Conservation (phyloP, 2,797 vertebrate species). For the Polyboroides typus region DNA sequence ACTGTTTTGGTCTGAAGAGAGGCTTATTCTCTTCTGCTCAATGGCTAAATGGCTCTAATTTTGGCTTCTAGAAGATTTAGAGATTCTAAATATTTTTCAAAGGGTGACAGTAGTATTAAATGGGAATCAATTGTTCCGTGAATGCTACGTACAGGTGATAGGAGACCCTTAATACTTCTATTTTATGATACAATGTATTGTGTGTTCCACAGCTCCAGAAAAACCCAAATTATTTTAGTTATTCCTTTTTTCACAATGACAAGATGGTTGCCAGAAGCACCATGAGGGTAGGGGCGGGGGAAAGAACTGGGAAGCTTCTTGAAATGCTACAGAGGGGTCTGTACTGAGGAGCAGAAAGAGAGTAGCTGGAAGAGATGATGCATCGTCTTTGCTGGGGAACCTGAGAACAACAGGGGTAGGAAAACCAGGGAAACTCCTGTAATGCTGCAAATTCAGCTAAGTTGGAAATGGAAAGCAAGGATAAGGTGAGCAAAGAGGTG, state of each 20-base stretch:
- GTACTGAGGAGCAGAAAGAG: background rate
- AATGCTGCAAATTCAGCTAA: background rate
- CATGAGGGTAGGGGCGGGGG: rapidly evolving
- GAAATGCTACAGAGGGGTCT: background rate
- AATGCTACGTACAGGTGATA: background rate
- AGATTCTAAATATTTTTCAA: background rate
- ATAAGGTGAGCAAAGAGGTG: background rate
- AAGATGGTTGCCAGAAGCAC: background rate
- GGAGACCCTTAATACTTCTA: background rate
- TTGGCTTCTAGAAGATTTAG: background rate
- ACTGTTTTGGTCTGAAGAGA: background rate
- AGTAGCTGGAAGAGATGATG: background rate
- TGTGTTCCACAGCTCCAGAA: background rate
- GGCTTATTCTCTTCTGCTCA: background rate
- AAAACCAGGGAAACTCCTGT: background rate
- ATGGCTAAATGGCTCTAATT: background rate
- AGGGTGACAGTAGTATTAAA: background rate
- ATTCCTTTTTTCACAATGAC: background rate
- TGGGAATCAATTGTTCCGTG: background rate
- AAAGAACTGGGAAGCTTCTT: background rate
- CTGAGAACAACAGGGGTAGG: background rate
- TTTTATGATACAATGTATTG: background rate
- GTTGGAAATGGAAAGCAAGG: background rate
- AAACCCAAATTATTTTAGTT: background rate
- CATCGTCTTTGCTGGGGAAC: background rate